These are phyloP conservation scores for Morus bassanus DNA, from an alignment of 2,797 vertebrate species.

Conservation along the genomic window DNA sequence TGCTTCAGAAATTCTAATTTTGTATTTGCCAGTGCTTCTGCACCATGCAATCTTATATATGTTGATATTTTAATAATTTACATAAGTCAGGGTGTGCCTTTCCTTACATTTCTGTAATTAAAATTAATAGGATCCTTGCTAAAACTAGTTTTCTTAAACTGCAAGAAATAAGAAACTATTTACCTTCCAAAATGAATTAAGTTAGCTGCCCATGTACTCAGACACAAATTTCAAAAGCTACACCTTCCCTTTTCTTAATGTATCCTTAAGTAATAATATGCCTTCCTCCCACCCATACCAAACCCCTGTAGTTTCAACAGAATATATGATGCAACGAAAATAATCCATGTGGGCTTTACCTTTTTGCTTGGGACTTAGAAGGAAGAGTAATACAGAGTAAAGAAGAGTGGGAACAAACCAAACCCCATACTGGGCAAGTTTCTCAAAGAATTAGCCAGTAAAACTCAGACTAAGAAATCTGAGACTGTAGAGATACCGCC, in stretches of 20 bases:
- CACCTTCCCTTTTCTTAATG: background rate
- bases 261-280: background rate
- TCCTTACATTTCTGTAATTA: background rate
- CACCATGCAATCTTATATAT: background rate
- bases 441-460: background rate
- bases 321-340: background rate
- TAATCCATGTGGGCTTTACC: background rate
- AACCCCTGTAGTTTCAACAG: background rate
- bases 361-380: background rate
- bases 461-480: background rate
- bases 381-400: background rate
- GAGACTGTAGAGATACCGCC: background rate
- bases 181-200: no score
- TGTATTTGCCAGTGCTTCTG: background rate
- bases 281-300: background rate
- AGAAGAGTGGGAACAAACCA: background rate
- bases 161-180: background rate
- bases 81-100: rapidly evolving
- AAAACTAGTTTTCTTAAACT: background rate
- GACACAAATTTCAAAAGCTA: background rate
- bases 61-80: background rate
- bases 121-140: background rate
- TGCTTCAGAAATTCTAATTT: background rate
- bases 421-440: background rate
- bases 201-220: background rate